Percentiles rank a stretch among this genome's conserved stretches.
These are phyloP conservation scores for Ophioninae sp. DNA, from an alignment of 2,888 invertebrate genomes.

Conservation along the genomic window DNA sequence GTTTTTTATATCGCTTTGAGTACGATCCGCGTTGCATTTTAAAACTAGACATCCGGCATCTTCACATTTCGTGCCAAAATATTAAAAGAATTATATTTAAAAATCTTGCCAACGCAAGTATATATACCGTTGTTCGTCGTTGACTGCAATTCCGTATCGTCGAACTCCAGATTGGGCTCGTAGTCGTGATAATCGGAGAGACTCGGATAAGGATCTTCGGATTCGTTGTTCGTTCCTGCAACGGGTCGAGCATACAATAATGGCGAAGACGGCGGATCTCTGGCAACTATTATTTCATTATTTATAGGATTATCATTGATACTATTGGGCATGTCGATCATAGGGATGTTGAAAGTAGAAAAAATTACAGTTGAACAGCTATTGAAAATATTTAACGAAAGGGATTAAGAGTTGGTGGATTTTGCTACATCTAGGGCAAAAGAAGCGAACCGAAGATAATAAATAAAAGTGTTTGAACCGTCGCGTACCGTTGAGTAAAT, in stretches of 20 bases:
- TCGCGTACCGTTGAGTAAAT: not conserved
- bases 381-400: not conserved
- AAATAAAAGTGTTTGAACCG: not conserved
- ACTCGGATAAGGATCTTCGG: slow-evolving; percentile 92
- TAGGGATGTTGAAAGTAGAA: too few relatives aligned
- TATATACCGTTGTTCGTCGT: slow-evolving; percentile 87
- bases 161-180: slow-evolving; percentile 97
- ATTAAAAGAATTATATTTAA: not conserved
- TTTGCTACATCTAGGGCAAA: not conserved
- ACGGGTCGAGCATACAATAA: slow-evolving; percentile 1
- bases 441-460: not conserved
- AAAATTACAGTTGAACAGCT: not conserved
- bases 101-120: too few relatives aligned
- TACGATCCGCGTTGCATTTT: not conserved
- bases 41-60: not conserved
- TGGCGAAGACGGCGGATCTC: not conserved
- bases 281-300: not conserved
- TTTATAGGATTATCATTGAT: not conserved
- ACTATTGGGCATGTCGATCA: not conserved
- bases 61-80: not conserved
- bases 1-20: not conserved
- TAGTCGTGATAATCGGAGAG: slow-evolving; percentile 95
- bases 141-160: slow-evolving; percentile 93
- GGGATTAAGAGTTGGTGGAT: not conserved
- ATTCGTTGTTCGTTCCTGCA: slow-evolving; percentile 80